These are phyloP conservation scores for Kryptopterus vitreolus DNA, from an alignment of 2,797 vertebrate species.

Conservation along the genomic window DNA sequence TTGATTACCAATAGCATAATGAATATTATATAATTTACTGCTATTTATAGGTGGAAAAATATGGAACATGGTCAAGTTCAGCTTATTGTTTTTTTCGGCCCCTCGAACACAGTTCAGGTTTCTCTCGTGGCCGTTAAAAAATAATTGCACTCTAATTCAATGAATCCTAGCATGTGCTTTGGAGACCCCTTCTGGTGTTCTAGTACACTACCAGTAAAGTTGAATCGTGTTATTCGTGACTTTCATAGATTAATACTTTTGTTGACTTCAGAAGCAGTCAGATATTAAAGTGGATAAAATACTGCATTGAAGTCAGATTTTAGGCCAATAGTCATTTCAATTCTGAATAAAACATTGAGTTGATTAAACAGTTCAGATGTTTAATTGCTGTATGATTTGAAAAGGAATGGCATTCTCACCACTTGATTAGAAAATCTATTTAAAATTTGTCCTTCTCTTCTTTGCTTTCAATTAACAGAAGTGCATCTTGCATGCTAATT, in stretches of 20 bases:
- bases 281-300: not conserved
- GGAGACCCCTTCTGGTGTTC: constrained; percentile 2
- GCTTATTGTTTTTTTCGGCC: no score
- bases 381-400: constrained; percentile 12
- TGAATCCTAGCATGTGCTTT: not conserved
- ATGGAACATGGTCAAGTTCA: no score
- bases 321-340: not conserved
- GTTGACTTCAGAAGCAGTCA: not conserved
- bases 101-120: no score
- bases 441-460: not conserved
- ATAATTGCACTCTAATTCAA: not conserved
- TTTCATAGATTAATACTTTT: not conserved
- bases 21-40: no score
- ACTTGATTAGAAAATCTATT: no score
- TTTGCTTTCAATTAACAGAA: not conserved
- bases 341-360: not conserved
- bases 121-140: no score
- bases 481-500: not conserved
- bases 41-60: no score
- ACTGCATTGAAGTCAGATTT: not conserved
- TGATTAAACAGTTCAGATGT: not conserved
- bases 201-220: not conserved
- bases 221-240: not conserved
- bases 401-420: not conserved
- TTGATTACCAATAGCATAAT: no score